phyloP scores from a whole-genome alignment of 1,140 invertebrate species.

The Drosophila asahinai region DNA sequence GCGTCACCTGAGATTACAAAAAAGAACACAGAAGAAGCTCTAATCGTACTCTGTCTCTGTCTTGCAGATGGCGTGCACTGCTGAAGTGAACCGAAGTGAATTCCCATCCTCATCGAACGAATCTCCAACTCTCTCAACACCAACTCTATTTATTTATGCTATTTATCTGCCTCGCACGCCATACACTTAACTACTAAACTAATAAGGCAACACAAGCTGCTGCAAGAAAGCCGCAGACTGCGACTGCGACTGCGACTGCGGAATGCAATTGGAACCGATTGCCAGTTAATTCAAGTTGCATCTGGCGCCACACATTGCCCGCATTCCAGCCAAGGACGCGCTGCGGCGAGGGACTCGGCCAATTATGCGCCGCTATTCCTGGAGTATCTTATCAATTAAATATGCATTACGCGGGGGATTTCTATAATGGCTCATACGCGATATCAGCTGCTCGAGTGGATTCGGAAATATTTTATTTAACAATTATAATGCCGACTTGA shows the following conservation, averaged over 20 bases:
- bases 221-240: background rate
- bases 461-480: conserved; percentile 51
- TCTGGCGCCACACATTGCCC: background rate
- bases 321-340: conserved; percentile 7
- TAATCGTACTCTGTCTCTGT: conserved; percentile 15
- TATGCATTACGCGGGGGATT: conserved; percentile 7
- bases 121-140: conserved; percentile 60
- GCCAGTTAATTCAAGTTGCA: background rate
- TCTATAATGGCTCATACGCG: conserved; percentile 13
- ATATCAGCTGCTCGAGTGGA: conserved; percentile 20
- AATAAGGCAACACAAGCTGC: background rate
- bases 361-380: background rate
- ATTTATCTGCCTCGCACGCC: conserved; percentile 40
- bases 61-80: conserved; percentile 70
- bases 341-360: background rate
- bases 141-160: conserved; percentile 51
- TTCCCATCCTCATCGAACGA: conserved; percentile 33
- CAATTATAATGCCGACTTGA: conserved; percentile 48
- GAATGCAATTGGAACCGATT: background rate
- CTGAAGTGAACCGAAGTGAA: conserved; percentile 36
- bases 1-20: conserved; percentile 24
- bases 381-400: conserved; percentile 33
- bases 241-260: too few relatives aligned
- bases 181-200: conserved; percentile 14
- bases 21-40: background rate